phyloP scores from a whole-genome alignment of 2,797 vertebrate genomes.

The Eremophila alpestris region DNA sequence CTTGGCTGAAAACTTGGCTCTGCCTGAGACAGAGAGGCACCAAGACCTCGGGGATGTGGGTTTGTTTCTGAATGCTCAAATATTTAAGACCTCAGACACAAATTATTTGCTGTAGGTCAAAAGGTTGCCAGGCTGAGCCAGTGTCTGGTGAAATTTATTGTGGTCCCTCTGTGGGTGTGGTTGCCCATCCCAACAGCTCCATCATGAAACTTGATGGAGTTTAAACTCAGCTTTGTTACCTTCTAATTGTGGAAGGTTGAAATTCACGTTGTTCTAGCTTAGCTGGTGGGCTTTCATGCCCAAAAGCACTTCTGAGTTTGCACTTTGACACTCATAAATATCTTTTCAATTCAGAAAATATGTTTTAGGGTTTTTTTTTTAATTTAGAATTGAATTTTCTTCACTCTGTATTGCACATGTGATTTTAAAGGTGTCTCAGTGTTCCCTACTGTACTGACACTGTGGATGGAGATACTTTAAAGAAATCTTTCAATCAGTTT shows the following conservation, averaged over 20 bases:
- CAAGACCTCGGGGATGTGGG: neutral
- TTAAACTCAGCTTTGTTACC: neutral
- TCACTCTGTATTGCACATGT: neutral
- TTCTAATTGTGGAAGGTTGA: neutral
- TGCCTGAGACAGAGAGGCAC: neutral
- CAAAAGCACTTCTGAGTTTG: neutral
- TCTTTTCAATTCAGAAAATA: neutral
- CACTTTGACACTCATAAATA: neutral
- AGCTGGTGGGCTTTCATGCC: neutral
- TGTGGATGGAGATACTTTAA: neutral
- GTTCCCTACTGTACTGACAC: neutral
- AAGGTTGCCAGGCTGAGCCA: neutral
- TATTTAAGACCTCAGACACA: neutral
- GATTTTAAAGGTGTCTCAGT: neutral
- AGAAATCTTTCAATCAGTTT: neutral
- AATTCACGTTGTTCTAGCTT: neutral
- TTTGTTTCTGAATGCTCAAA: neutral
- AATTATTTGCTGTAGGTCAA: neutral
- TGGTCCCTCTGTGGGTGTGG: neutral
- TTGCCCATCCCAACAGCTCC: neutral
- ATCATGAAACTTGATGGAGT: neutral
- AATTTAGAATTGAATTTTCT: neutral
- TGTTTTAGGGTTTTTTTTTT: accelerated
- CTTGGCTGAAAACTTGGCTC: neutral
- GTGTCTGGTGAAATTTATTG: neutral